Evolutionary conservation across 2,888 invertebrate species (phyloP).

Genomic region (Odontomyia ornata): DNA sequence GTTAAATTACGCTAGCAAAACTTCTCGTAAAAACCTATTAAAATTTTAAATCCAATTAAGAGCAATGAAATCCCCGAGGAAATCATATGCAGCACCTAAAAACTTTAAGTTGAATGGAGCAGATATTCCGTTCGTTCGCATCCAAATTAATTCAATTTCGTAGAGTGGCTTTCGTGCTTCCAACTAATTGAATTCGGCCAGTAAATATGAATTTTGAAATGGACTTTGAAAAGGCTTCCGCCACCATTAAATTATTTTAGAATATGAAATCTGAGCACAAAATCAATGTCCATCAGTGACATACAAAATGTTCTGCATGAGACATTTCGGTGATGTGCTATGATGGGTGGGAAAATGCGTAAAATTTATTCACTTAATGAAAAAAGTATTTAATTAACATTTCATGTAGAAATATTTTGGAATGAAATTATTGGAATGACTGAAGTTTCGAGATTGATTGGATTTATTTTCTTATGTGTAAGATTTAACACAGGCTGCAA

Average conservation of each 20-base stretch:
- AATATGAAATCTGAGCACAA: neutral
- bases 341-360: too few species aligned
- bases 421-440: too few species aligned
- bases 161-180: neutral
- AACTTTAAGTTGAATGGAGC: neutral
- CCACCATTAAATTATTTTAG: neutral
- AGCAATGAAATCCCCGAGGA: neutral
- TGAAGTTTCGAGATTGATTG: too few species aligned
- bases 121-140: neutral
- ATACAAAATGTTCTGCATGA: neutral
- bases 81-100: neutral
- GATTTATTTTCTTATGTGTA: too few species aligned
- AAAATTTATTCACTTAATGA: too few species aligned
- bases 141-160: constrained; percentile 3
- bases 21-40: neutral
- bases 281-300: neutral
- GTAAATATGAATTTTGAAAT: neutral
- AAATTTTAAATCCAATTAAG: constrained; percentile 2
- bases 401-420: too few species aligned
- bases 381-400: too few species aligned
- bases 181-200: neutral
- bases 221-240: neutral
- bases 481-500: too few species aligned
- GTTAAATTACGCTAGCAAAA: neutral
- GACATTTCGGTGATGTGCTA: neutral